Evolutionary conservation across 2,888 invertebrate species (phyloP), one percentile per base, ranked within the genome.

Genomic region (Rhagophthalmus giganteus): DNA sequence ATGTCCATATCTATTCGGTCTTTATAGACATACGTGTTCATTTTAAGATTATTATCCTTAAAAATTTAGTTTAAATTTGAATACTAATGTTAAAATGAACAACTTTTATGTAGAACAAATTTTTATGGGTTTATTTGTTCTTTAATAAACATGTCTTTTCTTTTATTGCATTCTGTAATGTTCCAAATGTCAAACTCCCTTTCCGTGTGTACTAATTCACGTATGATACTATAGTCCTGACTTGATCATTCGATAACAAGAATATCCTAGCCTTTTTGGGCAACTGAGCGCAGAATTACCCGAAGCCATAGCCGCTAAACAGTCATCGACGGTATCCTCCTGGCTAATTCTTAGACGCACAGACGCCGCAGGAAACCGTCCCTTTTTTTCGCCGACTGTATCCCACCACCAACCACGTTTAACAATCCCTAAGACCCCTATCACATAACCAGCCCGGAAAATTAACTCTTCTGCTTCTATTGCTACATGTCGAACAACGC

Each of bases 331-430:
- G 2, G 82, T 82, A 60, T 79, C 83, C 58, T 83, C 82, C 66
- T 85, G 85, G 68, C 83, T 84, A 8, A 84, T 84, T 45, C 84
- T 75, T 59, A 85, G 71, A 73, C 89, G 80, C 50, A 91, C 90
- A 74, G 88, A 90, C 50, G 87, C 84, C 42, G 90, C 87, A 27
- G 90, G 90, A 73, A 91, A 90, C 90, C 90, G 91, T 50, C 91
- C 48, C 33, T 59, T 47, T 32, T 65, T 79, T 10, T 78, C 77
- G 46, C 79, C 74, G 39, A 76, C 72, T 11, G 76, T 73, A 26
- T 86, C 89, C 84, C 87, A 90, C 88, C 90, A 89, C 88, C 89
- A 90, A 64, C 86, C 83, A 51, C 81, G 79, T 66, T 87, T 83
- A 9, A 79, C 71, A 41, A 82, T 82, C 65, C 87, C 87, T 26